Conservation (phyloP, 2,113 vertebrate species). For the Pterocles orientalis region DNA sequence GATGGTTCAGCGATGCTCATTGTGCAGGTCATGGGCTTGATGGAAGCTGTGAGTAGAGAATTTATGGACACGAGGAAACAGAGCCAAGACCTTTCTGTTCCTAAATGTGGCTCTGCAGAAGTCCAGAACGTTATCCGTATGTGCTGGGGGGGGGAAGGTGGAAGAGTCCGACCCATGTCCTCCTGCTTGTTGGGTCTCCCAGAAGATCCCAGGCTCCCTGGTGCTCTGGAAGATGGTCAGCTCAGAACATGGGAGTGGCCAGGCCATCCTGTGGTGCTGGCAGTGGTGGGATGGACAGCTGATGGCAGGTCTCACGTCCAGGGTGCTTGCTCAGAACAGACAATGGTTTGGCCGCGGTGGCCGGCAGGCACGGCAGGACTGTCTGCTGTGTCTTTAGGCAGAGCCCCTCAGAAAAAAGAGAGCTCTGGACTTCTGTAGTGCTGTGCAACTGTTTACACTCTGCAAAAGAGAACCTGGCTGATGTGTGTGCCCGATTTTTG, state of each 20-base stretch:
- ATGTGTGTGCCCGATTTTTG: background rate
- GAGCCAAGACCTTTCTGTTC: background rate
- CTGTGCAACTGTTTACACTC: background rate
- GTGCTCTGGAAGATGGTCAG: background rate
- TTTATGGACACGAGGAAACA: background rate
- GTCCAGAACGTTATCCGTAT: fast-evolving
- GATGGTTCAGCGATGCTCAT: background rate
- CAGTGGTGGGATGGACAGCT: background rate
- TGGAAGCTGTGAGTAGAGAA: background rate
- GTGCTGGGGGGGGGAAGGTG: background rate
- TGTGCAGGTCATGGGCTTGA: background rate
- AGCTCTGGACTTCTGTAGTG: background rate
- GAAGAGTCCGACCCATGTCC: background rate
- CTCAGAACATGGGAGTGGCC: background rate
- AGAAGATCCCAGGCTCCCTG: background rate
- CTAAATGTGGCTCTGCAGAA: background rate
- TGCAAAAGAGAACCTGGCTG: background rate
- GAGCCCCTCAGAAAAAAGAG: background rate
- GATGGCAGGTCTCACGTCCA: background rate
- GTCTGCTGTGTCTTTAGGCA: background rate
- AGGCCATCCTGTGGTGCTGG: background rate
- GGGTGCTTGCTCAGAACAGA: background rate
- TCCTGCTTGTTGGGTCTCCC: background rate
- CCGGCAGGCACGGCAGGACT: no score
- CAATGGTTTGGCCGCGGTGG: background rate